A percentile compares a stretch with the other conserved stretches of the same genome.
These are phyloP conservation scores for Brachionus sp. DNA, from an alignment of 1,140 invertebrate species.

Conservation along the genomic window DNA sequence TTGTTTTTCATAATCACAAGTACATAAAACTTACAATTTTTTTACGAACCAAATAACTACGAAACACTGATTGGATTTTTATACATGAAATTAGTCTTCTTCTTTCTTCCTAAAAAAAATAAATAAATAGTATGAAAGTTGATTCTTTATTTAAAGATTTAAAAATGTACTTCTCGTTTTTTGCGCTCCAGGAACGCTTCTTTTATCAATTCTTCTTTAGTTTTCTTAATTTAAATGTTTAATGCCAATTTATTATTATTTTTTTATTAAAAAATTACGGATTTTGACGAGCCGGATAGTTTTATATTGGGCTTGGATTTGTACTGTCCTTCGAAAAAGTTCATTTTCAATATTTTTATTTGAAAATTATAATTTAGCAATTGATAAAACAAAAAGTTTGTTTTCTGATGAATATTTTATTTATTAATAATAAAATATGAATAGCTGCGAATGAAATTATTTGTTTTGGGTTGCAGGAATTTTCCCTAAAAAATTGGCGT, in stretches of 20 bases:
- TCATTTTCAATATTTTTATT: neutral
- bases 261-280: neutral
- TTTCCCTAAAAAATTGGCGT: neutral
- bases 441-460: neutral
- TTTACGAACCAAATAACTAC: constrained; percentile 22
- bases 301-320: constrained; percentile 33
- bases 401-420: neutral
- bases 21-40: neutral
- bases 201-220: constrained; percentile 14
- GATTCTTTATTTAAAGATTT: neutral
- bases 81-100: neutral
- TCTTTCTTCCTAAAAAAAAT: constrained; percentile 6
- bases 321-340: constrained; percentile 40
- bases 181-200: constrained; percentile 15
- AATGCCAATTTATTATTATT: neutral
- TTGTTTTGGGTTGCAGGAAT: neutral
- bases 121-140: neutral
- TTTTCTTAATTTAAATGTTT: neutral
- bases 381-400: neutral
- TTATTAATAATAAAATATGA: neutral
- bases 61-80: constrained; percentile 33
- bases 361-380: neutral
- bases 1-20: neutral
- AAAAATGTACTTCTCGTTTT: constrained; percentile 37
- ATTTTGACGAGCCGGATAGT: constrained; percentile 29